Evolutionary conservation across 2,888 invertebrate species (phyloP).

Genomic region (Tetrapedia diversipes): DNA sequence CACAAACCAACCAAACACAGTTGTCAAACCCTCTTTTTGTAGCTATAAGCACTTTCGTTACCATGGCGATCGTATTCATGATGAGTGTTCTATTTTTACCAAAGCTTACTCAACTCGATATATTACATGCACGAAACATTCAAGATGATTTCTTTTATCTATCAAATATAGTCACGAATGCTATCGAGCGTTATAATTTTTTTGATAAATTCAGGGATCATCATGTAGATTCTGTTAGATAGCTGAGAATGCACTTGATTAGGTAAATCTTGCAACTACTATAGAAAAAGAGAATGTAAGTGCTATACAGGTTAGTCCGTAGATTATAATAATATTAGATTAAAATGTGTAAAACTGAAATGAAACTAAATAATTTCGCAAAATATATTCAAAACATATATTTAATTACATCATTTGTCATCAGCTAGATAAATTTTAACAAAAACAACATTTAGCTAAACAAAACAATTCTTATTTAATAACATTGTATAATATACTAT

Average conservation of each 20-base stretch:
- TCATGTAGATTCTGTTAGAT: conserved; percentile 21
- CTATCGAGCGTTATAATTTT: conserved; percentile 64
- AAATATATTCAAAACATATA: conserved; percentile 47
- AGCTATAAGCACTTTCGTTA: conserved; percentile 85
- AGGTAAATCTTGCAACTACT: conserved; percentile 2
- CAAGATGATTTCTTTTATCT: conserved; percentile 71
- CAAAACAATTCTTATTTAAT: conserved; percentile 65
- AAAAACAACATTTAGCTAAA: conserved; percentile 48
- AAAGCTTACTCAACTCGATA: conserved; percentile 78
- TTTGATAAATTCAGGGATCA: conserved; percentile 35
- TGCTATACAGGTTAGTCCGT: background rate
- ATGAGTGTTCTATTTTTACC: conserved; percentile 84
- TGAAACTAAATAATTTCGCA: conserved; percentile 5
- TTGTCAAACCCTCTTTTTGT: conserved; percentile 84
- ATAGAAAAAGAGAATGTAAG: background rate
- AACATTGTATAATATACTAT: conserved; percentile 72
- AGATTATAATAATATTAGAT: background rate
- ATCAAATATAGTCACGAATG: conserved; percentile 69
- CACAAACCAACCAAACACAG: conserved; percentile 75
- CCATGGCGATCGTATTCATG: conserved; percentile 85
- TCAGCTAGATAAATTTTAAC: conserved; percentile 39
- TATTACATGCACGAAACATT: conserved; percentile 61
- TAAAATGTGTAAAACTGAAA: conserved; percentile 20
- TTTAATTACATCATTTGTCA: conserved; percentile 39
- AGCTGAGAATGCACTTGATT: background rate